Evolutionary conservation across 2,113 vertebrate species (phyloP), one percentile per base, ranked within the genome.

Genomic region (Synchiropus splendidus): DNA sequence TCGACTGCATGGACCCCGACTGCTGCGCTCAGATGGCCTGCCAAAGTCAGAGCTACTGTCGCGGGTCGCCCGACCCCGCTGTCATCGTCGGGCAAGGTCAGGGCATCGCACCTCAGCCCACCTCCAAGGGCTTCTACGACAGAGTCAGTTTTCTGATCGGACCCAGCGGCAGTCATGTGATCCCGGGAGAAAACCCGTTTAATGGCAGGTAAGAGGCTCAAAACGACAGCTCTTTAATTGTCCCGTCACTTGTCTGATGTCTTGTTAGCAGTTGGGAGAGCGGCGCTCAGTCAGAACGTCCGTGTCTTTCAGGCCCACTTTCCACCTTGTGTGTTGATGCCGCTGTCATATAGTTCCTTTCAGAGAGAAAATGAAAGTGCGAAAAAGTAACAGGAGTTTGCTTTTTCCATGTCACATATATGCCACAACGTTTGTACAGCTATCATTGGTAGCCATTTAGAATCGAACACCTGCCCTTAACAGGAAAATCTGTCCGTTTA

Each of bases 1-100:
- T 83, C 31, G 95, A 98, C 83, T 98, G 95, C 53, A 93, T 97
- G 94, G 95, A 98, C 61, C 95, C 95, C 9, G 95, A 98, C 66
- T 98, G 95, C 88, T 98, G 95, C 68, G 59, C 89, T 61, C 94
- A 97, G 68, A 88, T 87, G 31, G 82, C 89, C 68, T 98, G 95
- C 86, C 92, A 98, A 79, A 90, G 86, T 72, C 92, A 97, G 67
- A 84, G 83, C 45, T 97, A 88, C 31, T 98, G 95, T 61, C 90
- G 81, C 0, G 95, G 95, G 9, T 80, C 92, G 16, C 89, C 91
- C 2, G 95, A 98, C 77, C 95, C 95, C 54, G 78, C 84, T 17
- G 86, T 89, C 38, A 75, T 87, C 41, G 89, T 89, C 12, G 81
- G 86, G 78, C 91, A 92, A 61, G 87, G 80, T 59, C 86, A 86